A percentile compares a stretch with the other conserved stretches of the same genome.
phyloP scores from a whole-genome alignment of 2,113 vertebrate genomes.

The Pampusana beccarii region DNA sequence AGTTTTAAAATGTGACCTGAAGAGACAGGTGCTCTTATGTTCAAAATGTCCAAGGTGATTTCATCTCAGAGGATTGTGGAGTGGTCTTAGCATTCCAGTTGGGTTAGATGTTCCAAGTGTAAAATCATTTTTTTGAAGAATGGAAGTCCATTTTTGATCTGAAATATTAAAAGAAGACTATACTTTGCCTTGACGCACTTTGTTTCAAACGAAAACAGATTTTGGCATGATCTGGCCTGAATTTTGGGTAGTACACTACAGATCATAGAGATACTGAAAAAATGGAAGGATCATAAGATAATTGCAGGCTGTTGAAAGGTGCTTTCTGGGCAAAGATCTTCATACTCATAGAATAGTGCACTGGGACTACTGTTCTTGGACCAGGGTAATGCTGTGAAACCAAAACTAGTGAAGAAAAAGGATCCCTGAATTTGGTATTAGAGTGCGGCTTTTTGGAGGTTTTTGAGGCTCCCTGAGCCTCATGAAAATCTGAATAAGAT shows the following conservation, averaged over 20 bases:
- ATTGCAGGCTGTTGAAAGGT: neutral
- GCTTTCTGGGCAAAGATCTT: neutral
- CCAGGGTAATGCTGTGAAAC: neutral
- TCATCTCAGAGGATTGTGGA: neutral
- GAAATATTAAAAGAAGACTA: neutral
- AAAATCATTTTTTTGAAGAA: neutral
- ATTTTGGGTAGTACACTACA: neutral
- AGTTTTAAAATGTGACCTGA: neutral
- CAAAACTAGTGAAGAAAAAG: neutral
- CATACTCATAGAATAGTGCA: neutral
- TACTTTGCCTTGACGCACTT: neutral
- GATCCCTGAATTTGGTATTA: neutral
- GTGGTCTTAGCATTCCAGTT: neutral
- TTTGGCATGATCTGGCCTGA: neutral
- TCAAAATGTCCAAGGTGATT: neutral
- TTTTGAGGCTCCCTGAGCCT: slow-evolving; percentile 1
- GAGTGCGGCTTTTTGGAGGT: neutral
- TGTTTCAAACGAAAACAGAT: neutral
- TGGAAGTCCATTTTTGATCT: neutral
- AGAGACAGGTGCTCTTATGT: neutral
- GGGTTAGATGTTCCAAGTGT: neutral
- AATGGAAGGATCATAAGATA: neutral
- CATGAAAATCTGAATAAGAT: slow-evolving; percentile 8
- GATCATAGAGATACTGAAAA: neutral
- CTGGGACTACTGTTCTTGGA: neutral